These are phyloP conservation scores for Panorpa germanica DNA, from an alignment of 2,888 invertebrate genomes.

Conservation along the genomic window DNA sequence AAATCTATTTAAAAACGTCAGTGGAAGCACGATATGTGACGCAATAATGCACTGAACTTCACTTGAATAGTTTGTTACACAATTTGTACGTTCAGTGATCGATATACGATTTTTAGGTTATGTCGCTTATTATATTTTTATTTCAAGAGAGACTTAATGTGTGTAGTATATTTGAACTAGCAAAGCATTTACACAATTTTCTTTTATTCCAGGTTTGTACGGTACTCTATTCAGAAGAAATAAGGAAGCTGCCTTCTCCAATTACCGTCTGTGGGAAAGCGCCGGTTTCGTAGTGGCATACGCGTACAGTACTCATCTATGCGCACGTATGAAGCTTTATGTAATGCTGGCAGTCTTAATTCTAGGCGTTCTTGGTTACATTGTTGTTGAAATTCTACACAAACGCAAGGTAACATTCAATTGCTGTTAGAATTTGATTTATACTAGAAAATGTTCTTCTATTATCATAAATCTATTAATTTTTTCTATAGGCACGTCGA, in stretches of 20 bases:
- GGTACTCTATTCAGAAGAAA: slow-evolving; percentile 73
- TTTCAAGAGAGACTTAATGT: slow-evolving; percentile 1
- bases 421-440: not conserved
- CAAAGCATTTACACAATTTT: slow-evolving; percentile 7
- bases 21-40: no score
- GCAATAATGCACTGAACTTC: no score
- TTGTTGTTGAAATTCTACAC: slow-evolving; percentile 63
- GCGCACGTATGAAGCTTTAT: slow-evolving; percentile 71
- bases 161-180: no score
- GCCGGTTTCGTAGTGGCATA: slow-evolving; percentile 80
- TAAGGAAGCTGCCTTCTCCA: slow-evolving; percentile 84
- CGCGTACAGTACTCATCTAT: slow-evolving; percentile 72
- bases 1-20: no score
- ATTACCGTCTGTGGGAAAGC: slow-evolving; percentile 79
- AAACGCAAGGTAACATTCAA: slow-evolving; percentile 46
- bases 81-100: no score
- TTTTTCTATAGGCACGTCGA: slow-evolving; percentile 33
- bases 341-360: slow-evolving; percentile 62
- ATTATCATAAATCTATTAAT: slow-evolving; percentile 4
- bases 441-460: not conserved
- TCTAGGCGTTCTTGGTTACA: slow-evolving; percentile 57
- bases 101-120: no score
- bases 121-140: slow-evolving; percentile 13
- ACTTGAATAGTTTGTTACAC: no score
- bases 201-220: slow-evolving; percentile 46